Evolutionary conservation across 2,113 vertebrate genomes (phyloP), one percentile per base, ranked within the genome.

Genomic region (Alouatta palliata): DNA sequence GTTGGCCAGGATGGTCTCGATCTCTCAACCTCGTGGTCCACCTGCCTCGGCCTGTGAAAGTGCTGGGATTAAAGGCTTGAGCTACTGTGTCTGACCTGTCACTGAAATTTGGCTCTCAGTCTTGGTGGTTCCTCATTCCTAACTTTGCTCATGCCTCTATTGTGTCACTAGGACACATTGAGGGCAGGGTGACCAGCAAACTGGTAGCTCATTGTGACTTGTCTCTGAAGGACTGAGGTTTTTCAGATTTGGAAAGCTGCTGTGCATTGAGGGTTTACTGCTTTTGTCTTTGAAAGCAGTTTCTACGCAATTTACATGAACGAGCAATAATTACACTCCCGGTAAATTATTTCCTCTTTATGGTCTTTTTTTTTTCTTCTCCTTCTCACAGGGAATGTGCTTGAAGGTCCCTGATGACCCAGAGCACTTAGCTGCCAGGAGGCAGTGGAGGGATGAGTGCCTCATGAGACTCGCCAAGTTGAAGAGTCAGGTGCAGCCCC

Each of bases 391-490:
- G 99, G 99, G 99, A 93, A 99, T 99, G 98, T 98, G 97, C 96
- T 97, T 98, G 91, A 97, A 99, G 94, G 98, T 99, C 95, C 99
- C 99, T 56, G 98, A 81, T 83, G 98, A 99, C 93, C 98, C 98
- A 6, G 98, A 99, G 97, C 98, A 98, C 96, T 98, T 99, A 83
- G 98, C 98, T 68, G 98, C 99, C 97, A 98, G 99, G 87, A 99
- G 99, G 93, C 98, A 99, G 92, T 99, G 99, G 98, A 98, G 99
- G 96, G 99, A 99, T 80, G 98, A 99, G 23, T 99, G 99, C 96
- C 99, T 99, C 43, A 98, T 98, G 95, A 97, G 90, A 81, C 98
- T 99, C 40, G 98, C 99, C 97, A 98, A 99, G 87, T 96, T 99
- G 97, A 99, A 99, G 98, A 98, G 98, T 52, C 98, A 98, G 96